Evolutionary conservation across 2,113 vertebrate species (phyloP), one percentile per base, ranked within the genome.

Genomic region (Paratilapia polleni): DNA sequence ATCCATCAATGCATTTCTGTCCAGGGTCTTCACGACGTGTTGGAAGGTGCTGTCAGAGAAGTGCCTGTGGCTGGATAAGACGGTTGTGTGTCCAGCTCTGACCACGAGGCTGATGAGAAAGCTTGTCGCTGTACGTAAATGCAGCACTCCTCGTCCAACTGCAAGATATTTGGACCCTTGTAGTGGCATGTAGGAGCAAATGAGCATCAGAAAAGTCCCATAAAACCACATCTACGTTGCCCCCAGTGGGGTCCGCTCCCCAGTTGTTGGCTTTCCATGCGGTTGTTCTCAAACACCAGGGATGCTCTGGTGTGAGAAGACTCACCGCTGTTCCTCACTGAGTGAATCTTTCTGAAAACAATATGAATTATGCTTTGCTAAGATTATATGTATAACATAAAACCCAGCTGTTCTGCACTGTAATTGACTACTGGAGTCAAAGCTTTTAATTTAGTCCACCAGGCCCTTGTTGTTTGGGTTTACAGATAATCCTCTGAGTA

Each of bases 1-100:
- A 94, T 87, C 91, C 92, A 95, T 91, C 88, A 90, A 84, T 89
- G 90, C 43, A 89, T 89, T 92, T 95, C 89, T 92, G 95, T 94
- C 95, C 95, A 88, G 94, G 93, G 88, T 90, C 85, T 82, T 84
- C 41, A 26, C 26, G 62, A 57, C 58, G 62, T 61, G 82, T 47
- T 74, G 81, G 52, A 83, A 31, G 85, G 54, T 62, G 84, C 74
- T 12, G 83, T 66, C 64, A 75, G 74, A 80, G n/a, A 61, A 54
- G 0, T 54, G 54, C n/a, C 38, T 2, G 34, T 1, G 34, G 62
- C 77, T 74, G 84, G 73, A 41, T 4, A 15, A 47, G 77, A 70
- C 31, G 13, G 61, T 70, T 22, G 36, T 56, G 70, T 20, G 62
- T 59, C 64, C 56, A 8, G 78, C 61, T 70, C 70, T 5, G 83